Evolutionary conservation across 2,888 invertebrate species (phyloP).

Genomic region (Sinohyriopsis cumingii): DNA sequence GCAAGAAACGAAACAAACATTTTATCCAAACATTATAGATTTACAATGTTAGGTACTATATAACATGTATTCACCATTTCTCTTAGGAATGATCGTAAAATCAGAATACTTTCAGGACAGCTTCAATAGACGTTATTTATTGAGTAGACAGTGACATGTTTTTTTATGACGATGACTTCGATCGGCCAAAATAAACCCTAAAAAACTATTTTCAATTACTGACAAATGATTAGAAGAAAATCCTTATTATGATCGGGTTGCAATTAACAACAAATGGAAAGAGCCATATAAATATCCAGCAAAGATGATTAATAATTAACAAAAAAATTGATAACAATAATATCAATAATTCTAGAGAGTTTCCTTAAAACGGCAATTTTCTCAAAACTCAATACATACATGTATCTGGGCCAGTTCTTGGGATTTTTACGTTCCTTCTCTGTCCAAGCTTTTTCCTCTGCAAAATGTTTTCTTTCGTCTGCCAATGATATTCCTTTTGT

Average conservation of each 20-base stretch:
- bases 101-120: too few species aligned
- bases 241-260: too few species aligned
- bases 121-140: too few species aligned
- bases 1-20: neutral
- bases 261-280: too few species aligned
- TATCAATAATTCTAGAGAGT: neutral
- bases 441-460: constrained; percentile 40
- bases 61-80: too few species aligned
- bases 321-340: neutral
- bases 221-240: too few species aligned
- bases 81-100: too few species aligned
- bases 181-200: too few species aligned
- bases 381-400: constrained; percentile 42
- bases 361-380: neutral
- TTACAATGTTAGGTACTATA: neutral
- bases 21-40: neutral
- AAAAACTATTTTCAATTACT: too few species aligned
- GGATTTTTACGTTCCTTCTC: constrained; percentile 55
- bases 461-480: constrained; percentile 41
- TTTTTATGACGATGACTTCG: too few species aligned
- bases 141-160: too few species aligned
- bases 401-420: constrained; percentile 62
- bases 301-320: too few species aligned
- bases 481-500: constrained; percentile 53
- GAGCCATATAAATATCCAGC: neutral